A percentile compares a stretch with the other conserved stretches of the same genome.
These are phyloP conservation scores for Latrodectus hesperus DNA, from an alignment of 2,888 invertebrate species.

Conservation along the genomic window DNA sequence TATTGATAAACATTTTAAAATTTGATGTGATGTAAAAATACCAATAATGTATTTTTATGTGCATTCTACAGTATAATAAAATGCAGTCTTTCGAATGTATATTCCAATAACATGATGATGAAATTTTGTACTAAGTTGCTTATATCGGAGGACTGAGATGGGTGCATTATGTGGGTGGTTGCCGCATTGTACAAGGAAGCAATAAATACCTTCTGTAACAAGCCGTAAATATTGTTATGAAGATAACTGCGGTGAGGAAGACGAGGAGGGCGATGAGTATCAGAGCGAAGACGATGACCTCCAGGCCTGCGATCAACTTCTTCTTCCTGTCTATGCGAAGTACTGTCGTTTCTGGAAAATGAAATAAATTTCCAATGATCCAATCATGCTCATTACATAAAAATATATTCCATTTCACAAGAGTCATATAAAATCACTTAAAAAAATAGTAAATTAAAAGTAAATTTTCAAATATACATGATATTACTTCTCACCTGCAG, in stretches of 20 bases:
- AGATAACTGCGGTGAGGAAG: slow-evolving; percentile 16
- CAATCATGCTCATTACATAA: background rate
- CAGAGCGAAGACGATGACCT: slow-evolving; percentile 20
- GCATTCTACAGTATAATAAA: no score
- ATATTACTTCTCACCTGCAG: slow-evolving; percentile 33
- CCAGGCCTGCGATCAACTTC: slow-evolving; percentile 17
- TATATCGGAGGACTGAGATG: no score
- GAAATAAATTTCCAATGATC: background rate
- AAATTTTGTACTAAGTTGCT: no score
- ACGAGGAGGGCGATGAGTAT: slow-evolving; percentile 23
- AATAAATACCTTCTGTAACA: slow-evolving; percentile 42
- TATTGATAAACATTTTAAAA: no score
- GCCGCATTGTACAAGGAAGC: no score
- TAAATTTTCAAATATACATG: background rate
- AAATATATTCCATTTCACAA: background rate
- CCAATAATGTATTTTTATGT: no score
- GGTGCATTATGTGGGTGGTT: no score
- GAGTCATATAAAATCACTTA: background rate
- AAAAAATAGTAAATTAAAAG: background rate
- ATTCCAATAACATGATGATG: no score
- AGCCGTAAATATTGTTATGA: slow-evolving; percentile 15
- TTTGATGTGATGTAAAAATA: no score
- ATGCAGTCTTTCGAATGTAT: no score
- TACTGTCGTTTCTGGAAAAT: slow-evolving; percentile 14
- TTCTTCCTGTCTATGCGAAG: slow-evolving; percentile 3